These are phyloP conservation scores for Drosophila biarmipes DNA, from an alignment of 1,140 invertebrate species.

Conservation along the genomic window DNA sequence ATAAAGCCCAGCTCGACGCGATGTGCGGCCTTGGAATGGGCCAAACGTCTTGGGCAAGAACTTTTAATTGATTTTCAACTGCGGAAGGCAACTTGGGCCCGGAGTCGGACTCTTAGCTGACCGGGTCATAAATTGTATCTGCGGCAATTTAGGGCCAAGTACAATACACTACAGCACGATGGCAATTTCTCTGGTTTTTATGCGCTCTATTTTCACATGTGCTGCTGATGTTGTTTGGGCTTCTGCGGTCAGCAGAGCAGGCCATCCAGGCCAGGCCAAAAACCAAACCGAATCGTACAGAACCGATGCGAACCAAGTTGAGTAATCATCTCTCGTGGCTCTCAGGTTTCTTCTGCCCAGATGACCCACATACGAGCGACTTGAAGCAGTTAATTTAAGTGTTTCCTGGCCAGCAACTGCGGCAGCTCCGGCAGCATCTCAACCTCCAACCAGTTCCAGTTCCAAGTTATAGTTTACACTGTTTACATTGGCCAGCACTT, in stretches of 20 bases:
- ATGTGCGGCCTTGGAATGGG: conserved; percentile 34
- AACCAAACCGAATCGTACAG: conserved; percentile 19
- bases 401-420: conserved; percentile 62
- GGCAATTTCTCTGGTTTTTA: conserved; percentile 59
- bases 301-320: conserved; percentile 50
- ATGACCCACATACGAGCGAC: conserved; percentile 70
- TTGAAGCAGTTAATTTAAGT: conserved; percentile 76
- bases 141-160: conserved; percentile 72
- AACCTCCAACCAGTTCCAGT: conserved; percentile 33
- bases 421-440: conserved; percentile 22
- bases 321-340: conserved; percentile 75
- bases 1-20: conserved; percentile 27
- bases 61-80: conserved; percentile 79
- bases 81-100: conserved; percentile 50
- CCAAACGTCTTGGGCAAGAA: conserved; percentile 69
- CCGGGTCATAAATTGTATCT: conserved; percentile 78
- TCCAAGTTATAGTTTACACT: conserved; percentile 79
- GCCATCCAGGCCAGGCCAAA: conserved; percentile 15
- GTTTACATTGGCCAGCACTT: conserved; percentile 75
- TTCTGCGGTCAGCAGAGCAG: conserved; percentile 52
- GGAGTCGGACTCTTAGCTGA: conserved; percentile 65
- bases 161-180: conserved; percentile 16
- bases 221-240: conserved; percentile 45
- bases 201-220: conserved; percentile 67
- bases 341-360: conserved; percentile 74